Evolutionary conservation across 2,888 invertebrate genomes (phyloP), one percentile per base, ranked within the genome.

Genomic region (Lithophane semibrunnea): DNA sequence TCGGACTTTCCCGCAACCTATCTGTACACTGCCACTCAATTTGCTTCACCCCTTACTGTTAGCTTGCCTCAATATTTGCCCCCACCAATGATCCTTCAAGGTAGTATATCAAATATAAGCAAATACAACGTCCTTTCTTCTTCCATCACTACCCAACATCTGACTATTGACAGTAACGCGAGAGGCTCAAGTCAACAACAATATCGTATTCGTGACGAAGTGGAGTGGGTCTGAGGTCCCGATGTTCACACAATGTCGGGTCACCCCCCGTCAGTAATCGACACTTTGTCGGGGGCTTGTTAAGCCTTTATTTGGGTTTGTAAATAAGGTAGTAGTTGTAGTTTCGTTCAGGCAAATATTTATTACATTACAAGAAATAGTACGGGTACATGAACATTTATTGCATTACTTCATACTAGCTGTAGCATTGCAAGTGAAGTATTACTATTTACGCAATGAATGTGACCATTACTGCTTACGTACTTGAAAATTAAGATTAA

Each of bases 171-270:
- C 56, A 58, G 84, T 69, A 69, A 72, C 47, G 18, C n/a, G 71
- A 84, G 71, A 71, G 58, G 8, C 7, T n/a, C 1, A 1, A 69
- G 72, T 75, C 68, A 71, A 84, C 80, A 69, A 65, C 52, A 56
- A 47, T 67, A 54, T 60, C 66, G 16, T 21, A 16, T 67, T 66
- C 18, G 56, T 44, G n/a, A 21, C 37, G 58, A 65, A 18, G 70
- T 47, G 3, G 29, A 52, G 49, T 13, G 29, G 13, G 29, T 18
- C 49, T 9, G 37, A 29, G 42, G 37, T 63, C 47, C 56, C 67
- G n/a, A 5, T 77, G 69, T 69, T 44, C 47, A 49, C 71, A 80
- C n/a, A 37, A n/a, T 47, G 56, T 67, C 58, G 58, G 73, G 71
- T 61, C 68, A 29, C 75, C 9, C 24, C 73, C 65, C 73, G 10